Conservation (phyloP, 2,797 vertebrate genomes). For the Pelochelys cantorii region DNA sequence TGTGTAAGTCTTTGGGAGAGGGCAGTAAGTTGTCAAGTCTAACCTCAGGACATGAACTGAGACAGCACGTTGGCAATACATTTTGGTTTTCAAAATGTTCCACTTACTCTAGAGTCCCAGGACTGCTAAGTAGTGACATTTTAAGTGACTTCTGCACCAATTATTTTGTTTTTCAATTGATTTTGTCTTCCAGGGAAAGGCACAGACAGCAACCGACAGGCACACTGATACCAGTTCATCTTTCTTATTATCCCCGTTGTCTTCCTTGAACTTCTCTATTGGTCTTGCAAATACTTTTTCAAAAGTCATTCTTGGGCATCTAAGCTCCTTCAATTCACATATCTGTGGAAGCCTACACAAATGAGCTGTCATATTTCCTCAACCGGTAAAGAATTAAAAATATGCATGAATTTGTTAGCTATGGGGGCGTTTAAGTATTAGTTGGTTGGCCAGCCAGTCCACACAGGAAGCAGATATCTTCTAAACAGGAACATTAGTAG, state of each 20-base stretch:
- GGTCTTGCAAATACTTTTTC: background rate
- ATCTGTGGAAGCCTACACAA: background rate
- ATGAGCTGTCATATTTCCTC: background rate
- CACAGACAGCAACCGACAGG: background rate
- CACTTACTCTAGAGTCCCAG: background rate
- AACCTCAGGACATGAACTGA: background rate
- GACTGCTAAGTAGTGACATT: fast-evolving
- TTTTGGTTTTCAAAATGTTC: background rate
- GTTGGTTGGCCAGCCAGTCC: background rate
- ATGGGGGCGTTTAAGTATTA: background rate
- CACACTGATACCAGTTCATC: background rate
- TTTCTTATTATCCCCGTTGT: background rate
- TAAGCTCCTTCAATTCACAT: background rate
- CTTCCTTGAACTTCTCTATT: background rate
- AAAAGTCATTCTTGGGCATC: background rate
- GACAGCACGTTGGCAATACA: background rate
- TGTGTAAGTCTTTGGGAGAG: background rate
- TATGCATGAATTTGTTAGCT: background rate
- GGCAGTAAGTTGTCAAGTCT: background rate
- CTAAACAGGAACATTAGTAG: background rate
- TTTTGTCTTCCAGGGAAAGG: background rate
- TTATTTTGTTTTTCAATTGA: background rate
- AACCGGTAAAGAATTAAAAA: background rate
- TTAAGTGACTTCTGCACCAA: background rate
- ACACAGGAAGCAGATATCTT: fast-evolving